Percentiles rank a stretch among this genome's conserved stretches.
Evolutionary conservation across 2,888 invertebrate genomes (phyloP).

Genomic region (Ophraella communa): DNA sequence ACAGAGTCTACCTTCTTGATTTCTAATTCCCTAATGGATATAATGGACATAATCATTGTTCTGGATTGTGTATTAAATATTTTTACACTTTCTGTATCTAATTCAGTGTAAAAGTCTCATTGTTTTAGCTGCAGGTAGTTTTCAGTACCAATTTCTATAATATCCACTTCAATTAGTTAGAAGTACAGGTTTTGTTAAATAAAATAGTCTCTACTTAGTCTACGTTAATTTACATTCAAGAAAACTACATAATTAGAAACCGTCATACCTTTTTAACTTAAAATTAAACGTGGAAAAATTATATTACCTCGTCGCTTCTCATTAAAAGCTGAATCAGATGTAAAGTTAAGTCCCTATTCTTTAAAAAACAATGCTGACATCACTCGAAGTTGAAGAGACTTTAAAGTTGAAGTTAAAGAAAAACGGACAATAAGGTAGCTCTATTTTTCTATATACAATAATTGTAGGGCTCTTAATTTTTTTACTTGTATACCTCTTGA

Average conservation of each 20-base stretch:
- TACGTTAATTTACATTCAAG: not conserved
- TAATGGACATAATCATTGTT: too few relatives aligned
- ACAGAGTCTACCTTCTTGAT: too few relatives aligned
- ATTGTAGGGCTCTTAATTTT: not conserved
- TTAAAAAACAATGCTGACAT: slow-evolving; percentile 2
- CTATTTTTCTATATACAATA: not conserved
- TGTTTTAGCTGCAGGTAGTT: too few relatives aligned
- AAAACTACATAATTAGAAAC: not conserved
- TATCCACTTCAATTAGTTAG: too few relatives aligned
- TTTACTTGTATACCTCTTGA: not conserved
- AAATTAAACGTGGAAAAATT: not conserved
- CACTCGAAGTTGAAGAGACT: not conserved
- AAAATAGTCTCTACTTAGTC: not conserved
- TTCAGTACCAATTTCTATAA: too few relatives aligned
- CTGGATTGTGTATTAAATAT: too few relatives aligned
- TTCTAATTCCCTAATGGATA: too few relatives aligned
- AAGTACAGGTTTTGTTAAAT: too few relatives aligned
- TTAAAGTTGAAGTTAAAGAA: not conserved
- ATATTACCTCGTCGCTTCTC: slow-evolving; percentile 2
- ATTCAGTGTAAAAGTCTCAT: too few relatives aligned
- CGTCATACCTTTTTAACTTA: not conserved
- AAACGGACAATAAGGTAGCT: slow-evolving; percentile 2
- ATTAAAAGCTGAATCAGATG: slow-evolving; percentile 2
- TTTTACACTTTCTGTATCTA: too few relatives aligned
- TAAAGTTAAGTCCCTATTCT: not conserved